Percentiles rank a stretch among this genome's conserved stretches.
Evolutionary conservation across 2,797 vertebrate species (phyloP).

Genomic region (Oryzias dopingdopingensis): DNA sequence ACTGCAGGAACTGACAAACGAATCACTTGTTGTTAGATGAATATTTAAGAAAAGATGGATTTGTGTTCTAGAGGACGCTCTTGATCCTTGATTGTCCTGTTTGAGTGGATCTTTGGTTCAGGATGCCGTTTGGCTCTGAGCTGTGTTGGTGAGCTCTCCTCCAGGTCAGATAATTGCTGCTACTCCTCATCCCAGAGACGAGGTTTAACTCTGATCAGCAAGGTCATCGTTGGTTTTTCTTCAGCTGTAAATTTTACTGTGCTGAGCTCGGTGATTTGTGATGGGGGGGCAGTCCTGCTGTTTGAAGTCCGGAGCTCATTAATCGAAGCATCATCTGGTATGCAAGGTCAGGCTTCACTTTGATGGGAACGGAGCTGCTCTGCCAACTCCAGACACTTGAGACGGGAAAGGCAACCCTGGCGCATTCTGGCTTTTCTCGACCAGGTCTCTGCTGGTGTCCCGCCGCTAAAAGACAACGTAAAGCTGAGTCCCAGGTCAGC

Average conservation of each 20-base stretch:
- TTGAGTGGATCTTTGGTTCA: constrained; percentile 50
- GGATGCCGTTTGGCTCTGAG: constrained; percentile 45
- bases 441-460: constrained; percentile 35
- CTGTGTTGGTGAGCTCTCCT: constrained; percentile 51
- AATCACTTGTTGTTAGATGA: too few relatives aligned
- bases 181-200: constrained; percentile 48
- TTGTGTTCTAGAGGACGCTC: too few relatives aligned
- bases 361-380: constrained; percentile 48
- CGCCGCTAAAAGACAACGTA: too few relatives aligned
- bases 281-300: constrained; percentile 46
- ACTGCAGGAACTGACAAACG: background rate
- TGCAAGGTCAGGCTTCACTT: constrained; percentile 72
- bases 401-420: constrained; percentile 52
- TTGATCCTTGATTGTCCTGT: constrained; percentile 17
- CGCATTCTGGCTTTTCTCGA: constrained; percentile 55
- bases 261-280: constrained; percentile 47
- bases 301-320: constrained; percentile 74
- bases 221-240: constrained; percentile 46
- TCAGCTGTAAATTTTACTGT: constrained; percentile 47
- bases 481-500: too few relatives aligned
- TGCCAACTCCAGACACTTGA: constrained; percentile 51
- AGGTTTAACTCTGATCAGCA: constrained; percentile 47
- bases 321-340: constrained; percentile 72
- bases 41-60: too few relatives aligned
- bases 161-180: constrained; percentile 61